These are phyloP conservation scores for Micromesistius poutassou DNA, from an alignment of 2,797 vertebrate genomes.

Conservation along the genomic window DNA sequence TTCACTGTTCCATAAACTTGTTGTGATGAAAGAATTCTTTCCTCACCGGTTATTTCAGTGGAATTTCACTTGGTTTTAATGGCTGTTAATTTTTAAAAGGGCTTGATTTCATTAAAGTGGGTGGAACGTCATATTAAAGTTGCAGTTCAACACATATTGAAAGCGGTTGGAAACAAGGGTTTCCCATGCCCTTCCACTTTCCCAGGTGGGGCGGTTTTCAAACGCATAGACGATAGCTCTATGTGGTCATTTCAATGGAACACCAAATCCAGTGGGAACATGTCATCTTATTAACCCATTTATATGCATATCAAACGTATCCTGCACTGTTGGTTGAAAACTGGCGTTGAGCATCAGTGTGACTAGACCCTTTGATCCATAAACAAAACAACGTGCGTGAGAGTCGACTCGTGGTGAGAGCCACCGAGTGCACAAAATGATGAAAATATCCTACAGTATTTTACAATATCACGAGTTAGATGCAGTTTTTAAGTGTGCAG, in stretches of 20 bases:
- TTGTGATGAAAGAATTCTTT: conserved; percentile 26
- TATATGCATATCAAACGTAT: not conserved
- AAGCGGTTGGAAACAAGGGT: conserved; percentile 48
- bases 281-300: not conserved
- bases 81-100: conserved; percentile 48
- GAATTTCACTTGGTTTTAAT: conserved; percentile 64
- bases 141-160: conserved; percentile 53
- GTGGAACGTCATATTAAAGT: conserved; percentile 72
- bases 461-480: too few species aligned
- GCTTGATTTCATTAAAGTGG: conserved; percentile 71
- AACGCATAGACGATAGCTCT: not conserved
- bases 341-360: not conserved
- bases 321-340: not conserved
- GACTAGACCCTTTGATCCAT: not conserved
- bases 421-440: not conserved
- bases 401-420: not conserved
- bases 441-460: not conserved
- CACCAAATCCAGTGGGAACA: not conserved
- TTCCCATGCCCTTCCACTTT: conserved; percentile 54
- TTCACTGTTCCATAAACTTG: conserved; percentile 16
- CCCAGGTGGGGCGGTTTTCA: conserved; percentile 14
- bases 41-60: conserved; percentile 49
- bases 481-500: too few species aligned
- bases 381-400: not conserved
- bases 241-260: not conserved